Conservation (phyloP, 2,797 vertebrate genomes). For the Lateolabrax maculatus region DNA sequence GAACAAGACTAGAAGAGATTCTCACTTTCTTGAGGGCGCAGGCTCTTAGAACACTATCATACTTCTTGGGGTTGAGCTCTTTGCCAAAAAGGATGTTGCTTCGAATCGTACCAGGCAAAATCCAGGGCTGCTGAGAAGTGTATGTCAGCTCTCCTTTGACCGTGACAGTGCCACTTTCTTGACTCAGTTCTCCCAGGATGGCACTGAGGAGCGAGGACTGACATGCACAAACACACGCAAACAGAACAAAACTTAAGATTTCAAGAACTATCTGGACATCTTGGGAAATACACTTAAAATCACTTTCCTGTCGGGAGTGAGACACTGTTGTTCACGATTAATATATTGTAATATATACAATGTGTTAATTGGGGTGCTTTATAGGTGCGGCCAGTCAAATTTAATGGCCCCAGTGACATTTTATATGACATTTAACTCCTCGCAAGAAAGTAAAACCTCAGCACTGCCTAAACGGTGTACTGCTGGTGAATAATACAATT, state of each 20-base stretch:
- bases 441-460: background rate
- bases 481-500: background rate
- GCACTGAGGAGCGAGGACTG: conserved; percentile 95
- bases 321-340: too few relatives aligned
- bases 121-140: conserved; percentile 95
- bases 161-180: conserved; percentile 87
- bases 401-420: background rate
- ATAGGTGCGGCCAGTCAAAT: background rate
- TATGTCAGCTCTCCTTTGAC: conserved; percentile 91
- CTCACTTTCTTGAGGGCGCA: conserved; percentile 95
- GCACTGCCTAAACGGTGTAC: background rate
- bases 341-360: too few relatives aligned
- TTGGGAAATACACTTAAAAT: background rate
- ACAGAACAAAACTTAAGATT: background rate
- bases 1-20: background rate
- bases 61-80: conserved; percentile 90
- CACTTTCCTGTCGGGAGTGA: background rate
- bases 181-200: conserved; percentile 91
- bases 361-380: background rate
- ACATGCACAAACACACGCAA: conserved; percentile 37
- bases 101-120: conserved; percentile 95
- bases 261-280: background rate
- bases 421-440: background rate
- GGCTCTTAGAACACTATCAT: conserved; percentile 91
- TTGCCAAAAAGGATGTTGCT: conserved; percentile 98